These are phyloP conservation scores for Drosophila sucinea DNA, from an alignment of 1,140 invertebrate genomes.

Conservation along the genomic window DNA sequence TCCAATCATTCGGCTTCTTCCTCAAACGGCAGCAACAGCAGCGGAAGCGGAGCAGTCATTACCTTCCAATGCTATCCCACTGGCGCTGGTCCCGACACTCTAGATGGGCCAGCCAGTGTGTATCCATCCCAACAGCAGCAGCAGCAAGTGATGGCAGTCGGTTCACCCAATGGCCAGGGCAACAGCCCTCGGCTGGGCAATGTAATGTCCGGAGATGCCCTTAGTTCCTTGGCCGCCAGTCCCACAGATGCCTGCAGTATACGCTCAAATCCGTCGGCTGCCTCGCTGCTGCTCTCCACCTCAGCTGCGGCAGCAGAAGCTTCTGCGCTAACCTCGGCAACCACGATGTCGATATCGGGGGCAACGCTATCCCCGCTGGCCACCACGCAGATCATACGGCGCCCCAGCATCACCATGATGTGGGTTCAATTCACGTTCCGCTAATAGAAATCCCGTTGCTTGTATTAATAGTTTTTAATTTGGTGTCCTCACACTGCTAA, in stretches of 20 bases:
- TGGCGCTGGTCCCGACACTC: constrained; percentile 41
- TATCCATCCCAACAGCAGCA: constrained; percentile 27
- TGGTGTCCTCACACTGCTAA: constrained; percentile 24
- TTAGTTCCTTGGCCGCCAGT: constrained; percentile 78
- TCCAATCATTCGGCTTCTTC: constrained; percentile 77
- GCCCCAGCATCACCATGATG: constrained; percentile 82
- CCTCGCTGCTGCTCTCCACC: constrained; percentile 72
- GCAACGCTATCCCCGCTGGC: constrained; percentile 79
- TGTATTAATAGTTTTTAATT: constrained; percentile 44
- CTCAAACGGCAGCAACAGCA: constrained; percentile 73
- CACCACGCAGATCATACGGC: constrained; percentile 79
- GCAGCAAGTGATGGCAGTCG: constrained; percentile 53
- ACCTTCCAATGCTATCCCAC: constrained; percentile 68
- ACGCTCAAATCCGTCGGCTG: constrained; percentile 82
- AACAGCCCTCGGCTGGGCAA: constrained; percentile 64
- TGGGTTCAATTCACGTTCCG: constrained; percentile 61
- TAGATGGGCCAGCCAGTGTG: constrained; percentile 32
- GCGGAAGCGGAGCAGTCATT: constrained; percentile 72
- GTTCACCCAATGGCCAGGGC: constrained; percentile 69
- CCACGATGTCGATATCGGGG: constrained; percentile 58
- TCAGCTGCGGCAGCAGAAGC: constrained; percentile 72
- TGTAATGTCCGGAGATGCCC: constrained; percentile 59
- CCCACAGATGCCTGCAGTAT: constrained; percentile 81
- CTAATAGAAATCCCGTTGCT: constrained; percentile 29
- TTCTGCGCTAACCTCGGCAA: constrained; percentile 60